Conservation (phyloP, 2,113 vertebrate species). For the Ondatra zibethicus region DNA sequence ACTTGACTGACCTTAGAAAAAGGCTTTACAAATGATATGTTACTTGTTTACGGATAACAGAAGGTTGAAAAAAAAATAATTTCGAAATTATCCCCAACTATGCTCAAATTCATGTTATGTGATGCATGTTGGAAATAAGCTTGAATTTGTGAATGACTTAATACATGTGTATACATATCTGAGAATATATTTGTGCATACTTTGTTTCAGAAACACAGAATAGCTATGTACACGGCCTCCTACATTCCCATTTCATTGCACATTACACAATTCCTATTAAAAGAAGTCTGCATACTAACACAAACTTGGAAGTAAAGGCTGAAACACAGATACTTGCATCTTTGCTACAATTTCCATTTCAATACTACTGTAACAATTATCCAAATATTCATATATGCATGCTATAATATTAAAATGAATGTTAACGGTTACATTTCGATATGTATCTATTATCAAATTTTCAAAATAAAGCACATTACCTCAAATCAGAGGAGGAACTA, state of each 20-base stretch:
- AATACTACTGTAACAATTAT: conserved; percentile 18
- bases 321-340: conserved; percentile 42
- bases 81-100: conserved; percentile 62
- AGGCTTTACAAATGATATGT: conserved; percentile 33
- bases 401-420: not conserved
- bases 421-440: conserved; percentile 44
- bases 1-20: conserved; percentile 66
- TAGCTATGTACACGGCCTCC: not conserved
- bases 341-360: not conserved
- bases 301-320: not conserved
- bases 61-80: conserved; percentile 46
- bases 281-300: not conserved
- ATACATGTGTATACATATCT: not conserved
- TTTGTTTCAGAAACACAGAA: not conserved
- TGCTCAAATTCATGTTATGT: conserved; percentile 54
- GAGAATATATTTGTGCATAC: conserved; percentile 11
- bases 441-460: conserved; percentile 20
- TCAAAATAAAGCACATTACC: conserved; percentile 60
- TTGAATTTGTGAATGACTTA: not conserved
- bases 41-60: conserved; percentile 11
- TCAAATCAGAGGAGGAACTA: conserved; percentile 26
- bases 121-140: conserved; percentile 48
- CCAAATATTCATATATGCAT: conserved; percentile 25
- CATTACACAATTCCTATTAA: conserved; percentile 1
- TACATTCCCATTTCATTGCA: not conserved